Evolutionary conservation across 2,888 invertebrate species (phyloP), one percentile per base, ranked within the genome.

Genomic region (Toxonevra muliebris): DNA sequence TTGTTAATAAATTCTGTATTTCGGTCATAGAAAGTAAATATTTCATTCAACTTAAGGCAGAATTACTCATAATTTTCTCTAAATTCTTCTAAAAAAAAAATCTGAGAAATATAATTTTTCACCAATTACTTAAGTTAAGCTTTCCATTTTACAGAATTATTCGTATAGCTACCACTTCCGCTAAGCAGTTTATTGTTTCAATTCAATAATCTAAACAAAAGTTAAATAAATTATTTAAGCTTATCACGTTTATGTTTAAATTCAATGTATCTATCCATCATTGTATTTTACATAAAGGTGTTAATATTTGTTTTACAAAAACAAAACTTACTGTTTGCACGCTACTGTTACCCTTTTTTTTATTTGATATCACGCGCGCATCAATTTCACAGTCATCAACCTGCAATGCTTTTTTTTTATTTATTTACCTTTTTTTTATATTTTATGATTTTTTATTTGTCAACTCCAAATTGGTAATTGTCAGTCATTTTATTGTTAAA

Each of bases 401-500:
- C 48, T 48, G 48, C 13, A 8, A n/a, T 8, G 15, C 48, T 13
- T 7, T 48, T 48, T 48, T 12, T 15, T 15, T 15, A 48, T 48
- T 48, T 12, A 48, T 48, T 3, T n/a, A 5, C 48, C 10, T 48
- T 48, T 48, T 48, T 8, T 15, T 4, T 48, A 48, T 11, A 12
- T 8, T 48, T 9, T n/a, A 15, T 48, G 48, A 48, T n/a, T 8
- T 48, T 48, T 9, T n/a, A 12, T n/a, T 48, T 1, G 48, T 11
- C 15, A n/a, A 48, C 3, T 8, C 11, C 13, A 4, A n/a, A n/a
- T 48, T 19, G 12, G 19, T 66, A 57, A 63, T 59, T 59, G 53
- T 48, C 63, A 50, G 20, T 63, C 60, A 61, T 68, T 58, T 71
- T 69, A 54, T 69, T 59, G 69, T 58, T 67, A 45, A 67, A 67